Conservation (phyloP, 1,140 invertebrate species). For the Macrocentrus cingulum region DNA sequence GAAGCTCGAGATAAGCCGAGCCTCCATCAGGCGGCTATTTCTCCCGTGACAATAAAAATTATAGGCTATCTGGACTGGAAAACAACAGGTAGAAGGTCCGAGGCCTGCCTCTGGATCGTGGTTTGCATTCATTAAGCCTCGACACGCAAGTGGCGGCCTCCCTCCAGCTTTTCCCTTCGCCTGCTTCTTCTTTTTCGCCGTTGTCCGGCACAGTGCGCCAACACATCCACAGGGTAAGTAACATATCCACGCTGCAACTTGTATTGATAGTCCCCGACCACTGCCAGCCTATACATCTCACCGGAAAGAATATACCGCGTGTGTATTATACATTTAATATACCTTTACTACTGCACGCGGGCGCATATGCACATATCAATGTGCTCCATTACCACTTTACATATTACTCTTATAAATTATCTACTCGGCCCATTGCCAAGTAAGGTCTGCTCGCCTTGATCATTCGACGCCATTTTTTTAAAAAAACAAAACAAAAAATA, state of each 20-base stretch:
- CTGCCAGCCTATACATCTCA: no score
- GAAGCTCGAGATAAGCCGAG: constrained; percentile 51
- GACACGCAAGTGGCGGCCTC: constrained; percentile 60
- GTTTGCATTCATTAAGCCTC: constrained; percentile 66
- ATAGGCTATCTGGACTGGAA: constrained; percentile 67
- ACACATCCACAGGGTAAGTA: no score
- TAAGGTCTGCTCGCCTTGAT: constrained; percentile 11
- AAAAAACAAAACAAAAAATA: no score
- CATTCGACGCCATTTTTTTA: not conserved
- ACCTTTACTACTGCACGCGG: not conserved
- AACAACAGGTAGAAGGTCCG: constrained; percentile 62
- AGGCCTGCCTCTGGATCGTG: constrained; percentile 60
- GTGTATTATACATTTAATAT: not conserved
- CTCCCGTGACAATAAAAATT: constrained; percentile 68
- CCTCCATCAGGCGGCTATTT: constrained; percentile 60
- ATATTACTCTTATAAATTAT: constrained; percentile 50
- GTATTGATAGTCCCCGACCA: no score
- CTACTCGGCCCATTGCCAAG: constrained; percentile 25
- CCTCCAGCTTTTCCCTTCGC: not conserved
- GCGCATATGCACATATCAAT: not conserved
- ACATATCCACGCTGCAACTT: no score
- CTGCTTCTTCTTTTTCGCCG: constrained; percentile 1
- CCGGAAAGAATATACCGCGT: no score
- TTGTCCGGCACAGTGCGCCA: not conserved
- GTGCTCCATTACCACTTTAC: constrained; percentile 45